Base-by-base conservation (phyloP, 2,113 vertebrate genomes). In the Ellobius talpinus region DNA sequence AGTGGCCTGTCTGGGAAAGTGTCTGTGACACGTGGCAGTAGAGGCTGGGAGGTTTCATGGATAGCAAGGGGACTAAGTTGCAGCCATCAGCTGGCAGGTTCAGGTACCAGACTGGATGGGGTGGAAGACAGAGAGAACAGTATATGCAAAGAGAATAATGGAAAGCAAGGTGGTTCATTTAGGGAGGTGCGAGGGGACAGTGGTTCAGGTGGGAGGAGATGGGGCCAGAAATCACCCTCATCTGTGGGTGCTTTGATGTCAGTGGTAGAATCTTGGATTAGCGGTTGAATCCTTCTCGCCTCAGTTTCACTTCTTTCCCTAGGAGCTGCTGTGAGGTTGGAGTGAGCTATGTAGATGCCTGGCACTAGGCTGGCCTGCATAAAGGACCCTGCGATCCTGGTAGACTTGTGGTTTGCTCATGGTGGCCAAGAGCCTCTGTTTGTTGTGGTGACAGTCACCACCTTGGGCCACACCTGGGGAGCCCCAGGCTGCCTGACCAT, bases 401-500 rank as follows among this genome's bases (percentile, higher is more conserved):
- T 42, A 0, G 58, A 55, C 90, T 68, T 81, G 73, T 66, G 68
- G 24, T 84, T 95, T 93, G 86, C 87, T 39, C 29, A 19, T 24
- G 39, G 77, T 39, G 4, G 66, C 95, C 0, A 2, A 52, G 82
- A 81, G 47, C 65, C 73, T 96, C 65, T 96, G 90, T 97, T 97
- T 97, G 96, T 96, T 96, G 91, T 97, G 96, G 93, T 26, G 70
- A 96, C 50, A 1, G 86, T 96, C 16, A 12, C 68, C 61, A 47
- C 55, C 61, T 79, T 12, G 9, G 47, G 93, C 89, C 31, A 63
- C 76, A 98, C 96, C 93, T 97, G 96, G 97, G 61, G 65, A n/a
- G 84, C 89, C 61, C 61, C 4, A 29, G 97, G 92, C 90, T 68
- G 90, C 93, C 91, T 77, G 89, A 92, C 91, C 89, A 61, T 88